These are phyloP conservation scores for Patella ulyssiponensis DNA, from an alignment of 2,888 invertebrate species.

Conservation along the genomic window DNA sequence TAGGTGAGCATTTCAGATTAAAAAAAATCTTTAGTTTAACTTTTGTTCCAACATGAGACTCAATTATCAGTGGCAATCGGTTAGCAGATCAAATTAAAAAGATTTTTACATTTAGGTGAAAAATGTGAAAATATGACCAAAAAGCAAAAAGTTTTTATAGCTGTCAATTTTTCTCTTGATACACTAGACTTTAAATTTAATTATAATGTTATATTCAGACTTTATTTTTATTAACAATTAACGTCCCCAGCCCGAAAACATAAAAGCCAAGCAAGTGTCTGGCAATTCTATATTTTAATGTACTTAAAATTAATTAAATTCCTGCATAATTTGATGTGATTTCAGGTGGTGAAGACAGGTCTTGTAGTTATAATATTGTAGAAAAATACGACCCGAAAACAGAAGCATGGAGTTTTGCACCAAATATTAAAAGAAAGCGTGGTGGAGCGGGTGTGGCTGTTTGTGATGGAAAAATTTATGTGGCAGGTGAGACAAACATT, in stretches of 20 bases:
- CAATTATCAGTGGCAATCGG: background rate
- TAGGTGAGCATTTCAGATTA: conserved; percentile 49
- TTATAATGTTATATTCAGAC: no score
- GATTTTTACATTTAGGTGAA: no score
- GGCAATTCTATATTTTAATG: background rate
- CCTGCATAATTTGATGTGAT: background rate
- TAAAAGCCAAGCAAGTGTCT: background rate
- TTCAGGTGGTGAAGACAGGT: conserved; percentile 89
- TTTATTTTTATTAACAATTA: no score
- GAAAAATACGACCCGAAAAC: conserved; percentile 89
- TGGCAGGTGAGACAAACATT: conserved; percentile 74
- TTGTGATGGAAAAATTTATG: conserved; percentile 89
- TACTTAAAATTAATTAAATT: background rate
- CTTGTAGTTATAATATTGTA: conserved; percentile 90
- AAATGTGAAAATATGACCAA: no score
- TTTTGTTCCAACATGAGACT: background rate
- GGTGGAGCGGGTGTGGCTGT: conserved; percentile 89
- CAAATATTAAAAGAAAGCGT: conserved; percentile 85
- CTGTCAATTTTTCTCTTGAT: no score
- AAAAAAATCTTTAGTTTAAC: background rate
- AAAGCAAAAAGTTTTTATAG: no score
- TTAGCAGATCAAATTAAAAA: background rate
- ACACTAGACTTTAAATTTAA: no score
- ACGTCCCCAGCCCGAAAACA: no score
- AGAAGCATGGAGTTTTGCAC: conserved; percentile 85